These are phyloP conservation scores for Lycodopsis pacificus DNA, from an alignment of 2,797 vertebrate genomes.

Conservation along the genomic window DNA sequence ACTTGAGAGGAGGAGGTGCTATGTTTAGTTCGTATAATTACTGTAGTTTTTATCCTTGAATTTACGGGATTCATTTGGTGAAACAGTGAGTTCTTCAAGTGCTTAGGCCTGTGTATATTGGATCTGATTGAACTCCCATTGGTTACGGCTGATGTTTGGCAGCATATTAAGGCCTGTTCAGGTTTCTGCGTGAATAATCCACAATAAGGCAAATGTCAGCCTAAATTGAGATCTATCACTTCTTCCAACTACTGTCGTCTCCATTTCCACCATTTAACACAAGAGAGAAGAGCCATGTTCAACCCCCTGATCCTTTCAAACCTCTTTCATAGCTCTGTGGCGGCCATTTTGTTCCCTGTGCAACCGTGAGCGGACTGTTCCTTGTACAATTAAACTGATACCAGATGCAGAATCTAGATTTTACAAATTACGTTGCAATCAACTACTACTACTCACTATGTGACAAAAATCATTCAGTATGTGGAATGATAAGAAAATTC, in stretches of 20 bases:
- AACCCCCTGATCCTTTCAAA: slow-evolving; percentile 21
- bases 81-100: background rate
- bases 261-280: slow-evolving; percentile 11
- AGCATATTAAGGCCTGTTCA: background rate
- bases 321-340: slow-evolving; percentile 36
- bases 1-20: background rate
- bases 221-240: background rate
- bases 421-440: background rate
- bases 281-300: slow-evolving; percentile 13
- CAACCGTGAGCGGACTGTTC: background rate
- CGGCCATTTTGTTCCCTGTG: slow-evolving; percentile 57
- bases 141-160: background rate
- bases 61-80: background rate
- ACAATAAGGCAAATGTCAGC: background rate
- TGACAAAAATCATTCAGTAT: background rate
- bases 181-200: background rate
- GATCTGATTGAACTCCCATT: background rate
- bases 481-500: background rate
- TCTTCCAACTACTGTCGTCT: background rate
- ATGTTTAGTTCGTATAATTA: background rate
- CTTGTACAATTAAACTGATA: slow-evolving; percentile 14
- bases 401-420: slow-evolving; percentile 16
- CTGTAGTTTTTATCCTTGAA: background rate
- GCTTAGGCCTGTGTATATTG: background rate
- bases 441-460: background rate